Evolutionary conservation across 2,888 invertebrate genomes (phyloP).

Genomic region (Lycophotia porphyrea): DNA sequence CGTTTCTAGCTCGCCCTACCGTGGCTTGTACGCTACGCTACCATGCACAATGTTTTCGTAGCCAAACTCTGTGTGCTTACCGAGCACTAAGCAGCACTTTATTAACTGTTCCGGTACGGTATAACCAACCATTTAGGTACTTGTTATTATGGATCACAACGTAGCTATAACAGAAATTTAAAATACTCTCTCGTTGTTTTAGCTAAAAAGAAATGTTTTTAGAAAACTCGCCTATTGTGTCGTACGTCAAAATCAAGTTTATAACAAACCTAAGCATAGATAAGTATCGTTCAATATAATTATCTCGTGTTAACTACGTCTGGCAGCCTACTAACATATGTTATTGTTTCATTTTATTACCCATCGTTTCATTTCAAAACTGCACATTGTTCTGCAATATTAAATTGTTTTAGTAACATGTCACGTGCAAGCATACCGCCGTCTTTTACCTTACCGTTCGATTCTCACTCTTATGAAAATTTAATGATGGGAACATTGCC

Average conservation of each 20-base stretch:
- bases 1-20: conserved; percentile 43
- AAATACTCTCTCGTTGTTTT: background rate
- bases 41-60: conserved; percentile 43
- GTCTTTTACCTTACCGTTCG: conserved; percentile 3
- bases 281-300: conserved; percentile 9
- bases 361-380: conserved; percentile 3
- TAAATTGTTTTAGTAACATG: background rate
- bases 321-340: background rate
- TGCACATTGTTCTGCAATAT: background rate
- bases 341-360: conserved; percentile 25
- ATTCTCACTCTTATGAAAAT: conserved; percentile 19
- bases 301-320: background rate
- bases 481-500: conserved; percentile 48
- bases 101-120: conserved; percentile 27
- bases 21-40: conserved; percentile 48
- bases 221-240: conserved; percentile 30
- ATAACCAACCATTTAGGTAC: background rate
- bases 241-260: conserved; percentile 1
- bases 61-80: conserved; percentile 27
- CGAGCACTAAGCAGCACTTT: conserved; percentile 5
- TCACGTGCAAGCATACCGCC: background rate
- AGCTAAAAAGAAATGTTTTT: conserved; percentile 32
- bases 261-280: background rate
- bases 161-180: background rate
- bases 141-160: conserved; percentile 3